Conservation (phyloP, 2,888 invertebrate genomes). For the Spodoptera exigua region DNA sequence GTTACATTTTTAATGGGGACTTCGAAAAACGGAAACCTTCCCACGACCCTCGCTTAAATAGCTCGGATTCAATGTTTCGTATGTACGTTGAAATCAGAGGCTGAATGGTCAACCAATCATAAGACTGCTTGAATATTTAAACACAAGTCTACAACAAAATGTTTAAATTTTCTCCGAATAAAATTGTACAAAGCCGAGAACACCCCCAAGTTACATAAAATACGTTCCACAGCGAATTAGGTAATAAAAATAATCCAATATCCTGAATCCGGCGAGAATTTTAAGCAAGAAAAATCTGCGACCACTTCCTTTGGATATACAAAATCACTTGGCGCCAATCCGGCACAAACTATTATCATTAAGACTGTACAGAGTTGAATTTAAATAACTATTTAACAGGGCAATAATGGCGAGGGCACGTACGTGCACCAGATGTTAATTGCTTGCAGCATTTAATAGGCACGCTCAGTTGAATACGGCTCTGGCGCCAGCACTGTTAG, state of each 20-base stretch:
- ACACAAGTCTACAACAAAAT: background rate
- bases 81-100: background rate
- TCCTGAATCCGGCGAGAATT: constrained; percentile 27
- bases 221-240: constrained; percentile 23
- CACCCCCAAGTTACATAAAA: constrained; percentile 4
- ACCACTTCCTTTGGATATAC: constrained; percentile 36
- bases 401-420: constrained; percentile 69
- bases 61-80: constrained; percentile 21
- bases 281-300: constrained; percentile 46
- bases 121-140: background rate
- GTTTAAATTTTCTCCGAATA: background rate
- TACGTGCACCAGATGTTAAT: constrained; percentile 82
- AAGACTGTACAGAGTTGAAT: constrained; percentile 69
- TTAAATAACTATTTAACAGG: constrained; percentile 83
- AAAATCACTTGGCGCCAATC: constrained; percentile 66
- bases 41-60: constrained; percentile 12
- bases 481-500: constrained; percentile 54
- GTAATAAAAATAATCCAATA: constrained; percentile 34
- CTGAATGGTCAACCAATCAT: background rate
- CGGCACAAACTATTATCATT: constrained; percentile 61
- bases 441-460: constrained; percentile 80
- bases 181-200: background rate
- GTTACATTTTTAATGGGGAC: constrained; percentile 51
- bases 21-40: constrained; percentile 30
- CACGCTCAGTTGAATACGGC: constrained; percentile 58